Evolutionary conservation across 2,797 vertebrate species (phyloP).

Genomic region (Erithacus rubecula): DNA sequence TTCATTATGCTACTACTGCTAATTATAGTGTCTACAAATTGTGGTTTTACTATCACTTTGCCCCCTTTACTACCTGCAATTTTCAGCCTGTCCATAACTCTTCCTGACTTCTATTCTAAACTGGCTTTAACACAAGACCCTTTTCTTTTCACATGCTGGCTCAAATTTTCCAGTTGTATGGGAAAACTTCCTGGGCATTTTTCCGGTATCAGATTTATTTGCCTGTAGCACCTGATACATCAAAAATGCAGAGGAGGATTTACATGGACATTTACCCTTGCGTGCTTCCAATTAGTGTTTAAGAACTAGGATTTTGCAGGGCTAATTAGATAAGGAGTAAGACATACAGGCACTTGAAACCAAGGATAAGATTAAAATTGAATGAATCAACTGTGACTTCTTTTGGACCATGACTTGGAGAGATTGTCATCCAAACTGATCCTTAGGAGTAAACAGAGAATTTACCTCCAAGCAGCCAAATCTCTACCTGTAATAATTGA

Average conservation of each 20-base stretch:
- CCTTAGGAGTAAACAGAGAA: not conserved
- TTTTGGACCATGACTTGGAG: not conserved
- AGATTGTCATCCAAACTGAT: not conserved
- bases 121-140: not conserved
- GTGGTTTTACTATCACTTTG: not conserved
- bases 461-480: not conserved
- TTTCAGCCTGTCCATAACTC: not conserved
- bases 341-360: not conserved
- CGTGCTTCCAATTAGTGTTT: not conserved
- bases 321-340: slow-evolving; percentile 15
- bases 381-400: not conserved
- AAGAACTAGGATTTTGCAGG: not conserved
- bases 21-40: slow-evolving; percentile 9
- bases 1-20: not conserved
- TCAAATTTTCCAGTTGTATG: not conserved
- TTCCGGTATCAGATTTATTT: not conserved
- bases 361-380: not conserved
- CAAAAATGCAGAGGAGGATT: not conserved
- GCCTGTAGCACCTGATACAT: not conserved
- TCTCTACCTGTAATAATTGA: not conserved
- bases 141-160: not conserved
- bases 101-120: not conserved
- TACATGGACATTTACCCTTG: not conserved
- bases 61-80: not conserved
- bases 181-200: not conserved